Conservation (phyloP, 2,888 invertebrate genomes). For the Drosophila mercatorum region DNA sequence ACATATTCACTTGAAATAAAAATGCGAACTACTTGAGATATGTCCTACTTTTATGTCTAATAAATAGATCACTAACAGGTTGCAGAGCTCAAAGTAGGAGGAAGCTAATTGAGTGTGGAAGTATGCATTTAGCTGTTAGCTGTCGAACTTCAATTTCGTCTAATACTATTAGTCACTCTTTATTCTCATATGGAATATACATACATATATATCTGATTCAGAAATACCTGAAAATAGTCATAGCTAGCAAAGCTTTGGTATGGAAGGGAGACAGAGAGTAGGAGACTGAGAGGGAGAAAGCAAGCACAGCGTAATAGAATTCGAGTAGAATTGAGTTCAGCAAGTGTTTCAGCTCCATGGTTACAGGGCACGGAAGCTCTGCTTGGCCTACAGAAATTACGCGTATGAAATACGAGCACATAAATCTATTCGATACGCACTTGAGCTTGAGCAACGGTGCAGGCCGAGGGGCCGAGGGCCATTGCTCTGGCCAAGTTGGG, state of each 20-base stretch:
- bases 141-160: no score
- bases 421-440: slow-evolving; percentile 76
- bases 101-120: no score
- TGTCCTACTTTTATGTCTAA: not conserved
- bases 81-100: not conserved
- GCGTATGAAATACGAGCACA: slow-evolving; percentile 73
- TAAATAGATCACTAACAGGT: not conserved
- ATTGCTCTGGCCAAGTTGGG: slow-evolving; percentile 23
- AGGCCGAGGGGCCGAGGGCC: not conserved
- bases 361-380: slow-evolving; percentile 23
- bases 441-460: slow-evolving; percentile 64
- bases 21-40: not conserved
- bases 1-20: no score
- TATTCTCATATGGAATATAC: no score
- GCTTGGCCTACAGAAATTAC: slow-evolving; percentile 60
- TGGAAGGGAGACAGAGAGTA: no score
- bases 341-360: slow-evolving; percentile 35
- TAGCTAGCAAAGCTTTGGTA: not conserved
- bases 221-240: not conserved
- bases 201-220: not conserved
- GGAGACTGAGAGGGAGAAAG: not conserved
- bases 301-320: not conserved
- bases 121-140: no score
- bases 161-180: no score
- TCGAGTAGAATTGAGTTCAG: slow-evolving; percentile 15